Conservation (phyloP, 53 echinoderm and acorn worm species). For the Stichopus horrens region DNA sequence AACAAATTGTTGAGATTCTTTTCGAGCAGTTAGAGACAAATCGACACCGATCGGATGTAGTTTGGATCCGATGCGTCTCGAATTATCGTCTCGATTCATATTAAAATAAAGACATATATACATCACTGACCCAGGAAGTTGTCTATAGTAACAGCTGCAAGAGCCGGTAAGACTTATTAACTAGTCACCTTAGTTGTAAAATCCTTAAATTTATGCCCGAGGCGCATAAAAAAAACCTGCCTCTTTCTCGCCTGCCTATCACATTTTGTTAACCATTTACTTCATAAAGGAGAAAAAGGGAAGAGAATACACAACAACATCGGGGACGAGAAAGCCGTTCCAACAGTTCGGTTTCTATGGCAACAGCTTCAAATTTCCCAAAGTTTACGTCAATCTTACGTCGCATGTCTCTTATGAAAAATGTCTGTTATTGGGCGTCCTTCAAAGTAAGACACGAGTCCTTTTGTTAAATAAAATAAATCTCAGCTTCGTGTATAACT, state of each 20-base stretch:
- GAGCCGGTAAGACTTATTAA: not conserved
- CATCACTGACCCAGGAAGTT: not conserved
- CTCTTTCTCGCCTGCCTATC: constrained; percentile 21
- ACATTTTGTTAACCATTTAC: constrained; percentile 1
- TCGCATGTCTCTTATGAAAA: constrained; percentile 17
- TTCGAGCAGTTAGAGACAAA: too few relatives aligned
- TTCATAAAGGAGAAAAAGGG: not conserved
- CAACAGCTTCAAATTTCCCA: constrained; percentile 39
- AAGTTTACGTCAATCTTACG: constrained; percentile 43
- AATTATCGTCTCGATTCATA: too few relatives aligned
- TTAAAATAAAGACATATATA: too few relatives aligned
- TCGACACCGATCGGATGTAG: too few relatives aligned
- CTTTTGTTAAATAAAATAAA: constrained; percentile 8
- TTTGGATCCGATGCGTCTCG: too few relatives aligned
- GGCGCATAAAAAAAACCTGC: not conserved
- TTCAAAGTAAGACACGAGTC: constrained; percentile 3
- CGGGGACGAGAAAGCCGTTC: constrained; percentile 26
- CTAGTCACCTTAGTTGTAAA: not conserved
- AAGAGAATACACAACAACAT: constrained; percentile 21
- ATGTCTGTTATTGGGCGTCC: constrained; percentile 17
- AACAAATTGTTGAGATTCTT: too few relatives aligned
- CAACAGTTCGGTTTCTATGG: constrained; percentile 19
- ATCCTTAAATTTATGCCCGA: constrained; percentile 14
- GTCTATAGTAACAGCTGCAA: not conserved
- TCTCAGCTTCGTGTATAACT: not conserved